Conservation (phyloP, 2,797 vertebrate species). For the Meriones psammophilus region DNA sequence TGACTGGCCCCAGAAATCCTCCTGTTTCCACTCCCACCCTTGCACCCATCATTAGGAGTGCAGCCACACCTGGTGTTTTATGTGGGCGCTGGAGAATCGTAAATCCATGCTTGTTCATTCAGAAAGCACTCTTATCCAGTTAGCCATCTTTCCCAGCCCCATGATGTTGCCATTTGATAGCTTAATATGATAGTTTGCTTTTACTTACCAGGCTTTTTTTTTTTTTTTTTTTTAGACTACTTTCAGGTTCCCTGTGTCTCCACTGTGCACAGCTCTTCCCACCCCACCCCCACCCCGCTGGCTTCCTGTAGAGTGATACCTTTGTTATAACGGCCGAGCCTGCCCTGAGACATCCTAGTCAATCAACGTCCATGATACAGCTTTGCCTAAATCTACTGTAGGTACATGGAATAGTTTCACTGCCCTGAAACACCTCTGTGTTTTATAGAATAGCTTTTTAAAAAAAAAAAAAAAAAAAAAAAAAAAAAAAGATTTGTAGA, state of each 20-base stretch:
- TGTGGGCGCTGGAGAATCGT: neutral
- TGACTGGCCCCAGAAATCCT: neutral
- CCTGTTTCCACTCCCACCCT: neutral
- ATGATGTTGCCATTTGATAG: neutral
- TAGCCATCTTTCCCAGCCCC: too few relatives aligned
- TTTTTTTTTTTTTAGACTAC: neutral
- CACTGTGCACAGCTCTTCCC: fast-evolving
- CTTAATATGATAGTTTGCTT: neutral
- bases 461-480: neutral
- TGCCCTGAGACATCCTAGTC: neutral
- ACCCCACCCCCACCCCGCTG: neutral
- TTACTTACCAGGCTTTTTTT: neutral
- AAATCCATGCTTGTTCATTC: too few relatives aligned
- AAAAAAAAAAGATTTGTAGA: neutral
- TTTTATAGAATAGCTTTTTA: neutral
- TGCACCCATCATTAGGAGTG: neutral
- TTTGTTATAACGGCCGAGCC: neutral
- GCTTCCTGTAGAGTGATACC: neutral
- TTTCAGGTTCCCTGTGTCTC: neutral
- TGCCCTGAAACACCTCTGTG: neutral
- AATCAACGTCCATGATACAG: neutral
- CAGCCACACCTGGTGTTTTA: neutral
- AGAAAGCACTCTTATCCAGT: neutral
- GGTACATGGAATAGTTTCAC: neutral
- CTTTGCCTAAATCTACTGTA: neutral